phyloP scores from a whole-genome alignment of 2,113 vertebrate species.

The Strix aluco region DNA sequence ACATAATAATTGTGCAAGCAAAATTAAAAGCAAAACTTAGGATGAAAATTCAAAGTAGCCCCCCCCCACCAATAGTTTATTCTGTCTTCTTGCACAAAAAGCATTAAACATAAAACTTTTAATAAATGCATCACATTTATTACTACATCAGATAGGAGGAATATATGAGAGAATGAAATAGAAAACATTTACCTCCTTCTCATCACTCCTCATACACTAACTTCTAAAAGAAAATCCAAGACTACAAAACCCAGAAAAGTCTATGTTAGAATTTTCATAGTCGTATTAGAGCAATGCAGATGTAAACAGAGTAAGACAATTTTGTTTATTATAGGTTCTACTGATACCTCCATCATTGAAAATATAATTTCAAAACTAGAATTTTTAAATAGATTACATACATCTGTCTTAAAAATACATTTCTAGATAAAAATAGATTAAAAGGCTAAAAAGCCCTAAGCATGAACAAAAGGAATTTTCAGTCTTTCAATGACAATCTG shows the following conservation, averaged over 20 bases:
- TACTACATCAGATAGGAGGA: not conserved
- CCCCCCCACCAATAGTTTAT: not conserved
- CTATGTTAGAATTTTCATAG: not conserved
- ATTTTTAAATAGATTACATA: not conserved
- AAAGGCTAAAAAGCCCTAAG: not conserved
- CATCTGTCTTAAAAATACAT: not conserved
- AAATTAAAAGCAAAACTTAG: not conserved
- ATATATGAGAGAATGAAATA: not conserved
- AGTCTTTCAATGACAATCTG: not conserved
- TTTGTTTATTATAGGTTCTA: not conserved
- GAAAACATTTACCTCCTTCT: not conserved
- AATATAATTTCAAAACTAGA: not conserved
- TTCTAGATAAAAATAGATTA: not conserved
- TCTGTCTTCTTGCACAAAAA: not conserved
- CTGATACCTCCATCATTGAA: not conserved
- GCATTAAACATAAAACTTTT: accelerated
- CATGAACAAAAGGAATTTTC: not conserved
- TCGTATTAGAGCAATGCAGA: not conserved
- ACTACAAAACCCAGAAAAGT: not conserved
- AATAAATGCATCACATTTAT: not conserved
- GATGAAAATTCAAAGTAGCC: not conserved
- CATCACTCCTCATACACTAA: not conserved
- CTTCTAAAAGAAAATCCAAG: not conserved
- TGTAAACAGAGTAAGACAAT: not conserved
- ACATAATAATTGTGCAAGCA: not conserved